Evolutionary conservation across 2,888 invertebrate species (phyloP).

Genomic region (Chesias legatella): DNA sequence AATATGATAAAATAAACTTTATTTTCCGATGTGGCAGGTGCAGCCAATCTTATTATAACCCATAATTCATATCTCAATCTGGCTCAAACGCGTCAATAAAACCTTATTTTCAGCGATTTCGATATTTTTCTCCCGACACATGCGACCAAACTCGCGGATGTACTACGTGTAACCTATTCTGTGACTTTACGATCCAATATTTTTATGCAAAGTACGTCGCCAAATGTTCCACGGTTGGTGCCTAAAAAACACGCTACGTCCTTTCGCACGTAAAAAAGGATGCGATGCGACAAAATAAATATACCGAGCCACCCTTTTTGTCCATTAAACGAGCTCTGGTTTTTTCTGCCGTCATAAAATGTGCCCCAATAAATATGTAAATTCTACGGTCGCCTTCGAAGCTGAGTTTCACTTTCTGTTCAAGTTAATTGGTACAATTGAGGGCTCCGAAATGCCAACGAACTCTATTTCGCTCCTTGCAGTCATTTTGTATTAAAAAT

Average conservation of each 20-base stretch:
- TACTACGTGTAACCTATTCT: too few species aligned
- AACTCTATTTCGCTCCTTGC: conserved; percentile 50
- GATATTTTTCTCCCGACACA: conserved; percentile 65
- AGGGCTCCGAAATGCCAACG: conserved; percentile 49
- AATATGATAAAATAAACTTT: conserved; percentile 1
- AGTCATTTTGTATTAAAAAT: conserved; percentile 37
- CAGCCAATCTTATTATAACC: conserved; percentile 45
- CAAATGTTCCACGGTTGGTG: conserved; percentile 70
- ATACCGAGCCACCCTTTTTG: conserved; percentile 78
- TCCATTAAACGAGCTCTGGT: conserved; percentile 76
- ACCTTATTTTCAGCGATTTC: conserved; percentile 58
- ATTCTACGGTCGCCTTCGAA: conserved; percentile 52
- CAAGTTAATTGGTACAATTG: conserved; percentile 71
- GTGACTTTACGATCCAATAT: conserved; percentile 73
- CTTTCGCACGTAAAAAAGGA: conserved; percentile 78
- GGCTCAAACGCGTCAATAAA: conserved; percentile 56
- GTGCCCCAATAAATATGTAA: conserved; percentile 81
- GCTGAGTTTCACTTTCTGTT: conserved; percentile 74
- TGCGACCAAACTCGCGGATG: conserved; percentile 60
- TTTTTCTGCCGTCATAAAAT: conserved; percentile 76
- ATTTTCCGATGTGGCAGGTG: conserved; percentile 38
- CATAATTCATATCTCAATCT: conserved; percentile 61
- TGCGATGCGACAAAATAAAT: conserved; percentile 80
- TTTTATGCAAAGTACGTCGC: conserved; percentile 79
- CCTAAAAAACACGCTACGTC: conserved; percentile 70